A percentile compares a stretch with the other conserved stretches of the same genome.
These are phyloP conservation scores for Plecturocebus donacophilus DNA, from an alignment of 2,113 vertebrate species.

Conservation along the genomic window DNA sequence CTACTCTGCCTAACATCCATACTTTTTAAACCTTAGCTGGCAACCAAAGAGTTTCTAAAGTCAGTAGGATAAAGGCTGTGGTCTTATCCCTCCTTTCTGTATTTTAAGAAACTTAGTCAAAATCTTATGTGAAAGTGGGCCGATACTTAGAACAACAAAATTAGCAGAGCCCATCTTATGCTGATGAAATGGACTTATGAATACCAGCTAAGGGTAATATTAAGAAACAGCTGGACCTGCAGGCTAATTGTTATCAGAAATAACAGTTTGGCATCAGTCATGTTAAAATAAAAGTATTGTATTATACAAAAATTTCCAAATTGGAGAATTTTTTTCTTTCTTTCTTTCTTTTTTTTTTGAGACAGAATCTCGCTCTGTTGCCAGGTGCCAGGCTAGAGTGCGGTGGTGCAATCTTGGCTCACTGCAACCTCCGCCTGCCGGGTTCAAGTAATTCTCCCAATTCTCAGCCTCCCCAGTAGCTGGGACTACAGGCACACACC, in stretches of 20 bases:
- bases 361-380: too few relatives aligned
- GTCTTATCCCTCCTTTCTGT: neutral
- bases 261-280: neutral
- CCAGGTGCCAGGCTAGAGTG: too few relatives aligned
- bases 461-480: too few relatives aligned
- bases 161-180: neutral
- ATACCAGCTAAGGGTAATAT: neutral
- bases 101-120: neutral
- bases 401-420: too few relatives aligned
- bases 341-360: too few relatives aligned
- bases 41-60: neutral
- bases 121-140: neutral
- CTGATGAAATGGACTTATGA: neutral
- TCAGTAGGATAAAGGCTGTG: neutral
- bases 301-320: conserved; percentile 12
- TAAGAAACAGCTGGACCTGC: neutral
- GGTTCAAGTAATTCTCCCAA: too few relatives aligned
- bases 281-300: neutral
- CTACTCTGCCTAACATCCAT: neutral
- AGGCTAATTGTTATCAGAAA: neutral
- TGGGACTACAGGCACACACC: too few relatives aligned
- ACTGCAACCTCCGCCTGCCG: too few relatives aligned
- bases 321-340: neutral
- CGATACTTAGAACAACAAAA: neutral
- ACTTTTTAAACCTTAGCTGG: neutral